Evolutionary conservation across 2,888 invertebrate species (phyloP).

Genomic region (Callimorpha dominula): DNA sequence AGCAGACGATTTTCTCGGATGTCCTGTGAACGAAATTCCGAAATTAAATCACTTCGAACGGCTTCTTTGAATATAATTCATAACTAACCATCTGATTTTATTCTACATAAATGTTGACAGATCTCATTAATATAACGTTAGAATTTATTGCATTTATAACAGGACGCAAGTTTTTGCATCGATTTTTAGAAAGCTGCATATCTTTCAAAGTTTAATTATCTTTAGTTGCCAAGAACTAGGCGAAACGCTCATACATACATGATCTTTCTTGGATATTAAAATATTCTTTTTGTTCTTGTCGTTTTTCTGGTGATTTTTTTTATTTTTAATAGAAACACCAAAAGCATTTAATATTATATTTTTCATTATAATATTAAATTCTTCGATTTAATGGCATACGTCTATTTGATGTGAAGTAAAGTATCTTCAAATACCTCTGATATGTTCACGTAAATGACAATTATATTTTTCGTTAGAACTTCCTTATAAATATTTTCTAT

Average conservation of each 20-base stretch:
- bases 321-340: neutral
- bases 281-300: neutral
- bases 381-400: no score
- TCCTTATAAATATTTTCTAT: neutral
- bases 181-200: conserved; percentile 7
- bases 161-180: conserved; percentile 13
- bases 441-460: no score
- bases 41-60: conserved; percentile 15
- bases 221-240: neutral
- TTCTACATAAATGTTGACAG: conserved; percentile 12
- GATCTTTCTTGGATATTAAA: neutral
- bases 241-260: neutral
- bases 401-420: no score
- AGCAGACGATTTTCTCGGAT: conserved; percentile 39
- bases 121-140: conserved; percentile 22
- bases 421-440: no score
- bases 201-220: conserved; percentile 14
- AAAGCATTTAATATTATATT: no score
- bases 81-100: conserved; percentile 17
- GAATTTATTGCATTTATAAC: conserved; percentile 23
- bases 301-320: neutral
- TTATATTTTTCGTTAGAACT: no score
- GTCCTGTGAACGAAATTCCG: conserved; percentile 11
- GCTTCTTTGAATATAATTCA: conserved; percentile 21
- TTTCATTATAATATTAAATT: no score